phyloP scores from a whole-genome alignment of 2,888 invertebrate genomes.

The Drosophila conformis region DNA sequence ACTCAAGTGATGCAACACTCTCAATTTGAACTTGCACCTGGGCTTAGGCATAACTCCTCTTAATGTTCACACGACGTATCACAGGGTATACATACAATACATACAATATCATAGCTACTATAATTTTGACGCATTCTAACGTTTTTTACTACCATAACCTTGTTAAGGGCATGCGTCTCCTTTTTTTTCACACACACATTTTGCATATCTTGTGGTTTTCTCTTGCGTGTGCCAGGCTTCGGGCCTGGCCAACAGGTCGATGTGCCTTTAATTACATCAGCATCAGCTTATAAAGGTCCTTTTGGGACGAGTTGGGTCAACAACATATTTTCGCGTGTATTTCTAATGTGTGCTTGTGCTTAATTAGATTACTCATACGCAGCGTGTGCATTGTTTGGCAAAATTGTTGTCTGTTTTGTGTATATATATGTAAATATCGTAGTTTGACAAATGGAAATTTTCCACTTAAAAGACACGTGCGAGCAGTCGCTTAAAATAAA shows the following conservation, averaged over 20 bases:
- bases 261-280: conserved; percentile 69
- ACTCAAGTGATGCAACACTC: not conserved
- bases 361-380: conserved; percentile 51
- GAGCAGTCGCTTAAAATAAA: not conserved
- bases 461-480: conserved; percentile 34
- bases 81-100: not conserved
- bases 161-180: not conserved
- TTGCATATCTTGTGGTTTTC: conserved; percentile 16
- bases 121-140: not conserved
- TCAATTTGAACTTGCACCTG: not conserved
- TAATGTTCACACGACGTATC: not conserved
- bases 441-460: conserved; percentile 27
- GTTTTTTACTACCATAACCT: not conserved
- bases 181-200: not conserved
- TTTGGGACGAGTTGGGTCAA: conserved; percentile 36
- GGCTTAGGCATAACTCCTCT: not conserved
- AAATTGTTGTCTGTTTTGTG: conserved; percentile 29
- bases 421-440: not conserved
- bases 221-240: conserved; percentile 2
- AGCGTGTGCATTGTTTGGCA: conserved; percentile 7
- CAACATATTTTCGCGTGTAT: conserved; percentile 23
- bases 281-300: conserved; percentile 58
- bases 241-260: conserved; percentile 70
- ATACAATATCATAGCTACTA: not conserved
- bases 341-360: conserved; percentile 1